These are phyloP conservation scores for Leptura quadrifasciata DNA, from an alignment of 2,888 invertebrate species.

Conservation along the genomic window DNA sequence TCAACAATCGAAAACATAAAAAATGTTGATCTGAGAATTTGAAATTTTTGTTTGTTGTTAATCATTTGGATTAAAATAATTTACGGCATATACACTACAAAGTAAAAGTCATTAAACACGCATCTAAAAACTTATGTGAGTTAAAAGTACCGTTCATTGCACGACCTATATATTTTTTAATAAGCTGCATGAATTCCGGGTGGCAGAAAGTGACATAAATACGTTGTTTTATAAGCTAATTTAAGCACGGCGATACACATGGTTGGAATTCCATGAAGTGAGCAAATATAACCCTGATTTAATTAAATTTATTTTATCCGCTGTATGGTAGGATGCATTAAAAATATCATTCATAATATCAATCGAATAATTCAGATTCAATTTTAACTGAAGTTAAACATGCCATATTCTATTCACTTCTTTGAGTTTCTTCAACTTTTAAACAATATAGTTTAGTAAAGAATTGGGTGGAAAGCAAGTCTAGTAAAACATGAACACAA, in stretches of 20 bases:
- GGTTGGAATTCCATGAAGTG: conserved; percentile 5
- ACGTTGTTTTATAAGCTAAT: conserved; percentile 20
- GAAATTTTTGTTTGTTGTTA: too few relatives aligned
- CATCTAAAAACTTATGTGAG: background rate
- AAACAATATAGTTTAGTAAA: too few relatives aligned
- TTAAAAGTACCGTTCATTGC: background rate
- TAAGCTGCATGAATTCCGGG: background rate
- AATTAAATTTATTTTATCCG: conserved; percentile 19
- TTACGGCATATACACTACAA: background rate
- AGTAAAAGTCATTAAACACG: background rate
- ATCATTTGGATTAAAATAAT: too few relatives aligned
- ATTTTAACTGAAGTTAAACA: too few relatives aligned
- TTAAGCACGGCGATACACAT: conserved; percentile 30
- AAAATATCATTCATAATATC: conserved; percentile 1
- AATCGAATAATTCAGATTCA: background rate
- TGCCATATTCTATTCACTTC: too few relatives aligned
- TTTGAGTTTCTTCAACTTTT: too few relatives aligned
- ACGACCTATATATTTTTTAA: conserved; percentile 14
- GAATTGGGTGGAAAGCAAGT: too few relatives aligned
- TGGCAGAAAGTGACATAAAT: conserved; percentile 8
- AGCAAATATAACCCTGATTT: conserved; percentile 26
- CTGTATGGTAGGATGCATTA: background rate
- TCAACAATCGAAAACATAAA: too few relatives aligned
- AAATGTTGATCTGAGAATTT: too few relatives aligned
- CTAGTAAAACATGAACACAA: too few relatives aligned